A percentile compares a stretch with the other conserved stretches of the same genome.
Conservation (phyloP, 2,113 vertebrate species). For the Cryptomyrus ogoouensis region DNA sequence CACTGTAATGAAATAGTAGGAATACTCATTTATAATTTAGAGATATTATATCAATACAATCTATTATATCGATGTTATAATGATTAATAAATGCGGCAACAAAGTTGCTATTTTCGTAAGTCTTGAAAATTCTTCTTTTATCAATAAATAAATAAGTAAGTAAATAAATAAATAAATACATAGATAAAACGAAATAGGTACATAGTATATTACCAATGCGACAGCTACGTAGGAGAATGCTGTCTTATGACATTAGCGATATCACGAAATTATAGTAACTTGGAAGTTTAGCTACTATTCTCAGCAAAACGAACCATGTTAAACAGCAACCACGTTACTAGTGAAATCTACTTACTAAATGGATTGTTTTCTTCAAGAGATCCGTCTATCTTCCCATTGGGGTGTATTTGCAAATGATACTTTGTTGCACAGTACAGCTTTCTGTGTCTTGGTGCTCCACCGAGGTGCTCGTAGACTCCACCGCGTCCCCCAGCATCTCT, state of each 20-base stretch:
- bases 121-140: neutral
- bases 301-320: neutral
- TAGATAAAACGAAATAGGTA: neutral
- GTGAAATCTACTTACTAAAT: constrained; percentile 73
- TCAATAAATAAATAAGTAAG: neutral
- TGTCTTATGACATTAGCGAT: neutral
- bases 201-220: neutral
- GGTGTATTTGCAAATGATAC: constrained; percentile 88
- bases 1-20: neutral
- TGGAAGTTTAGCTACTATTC: neutral
- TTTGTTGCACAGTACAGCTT: constrained; percentile 96
- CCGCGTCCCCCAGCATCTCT: constrained; percentile 89
- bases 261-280: neutral
- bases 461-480: constrained; percentile 93
- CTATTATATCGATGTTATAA: neutral
- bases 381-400: constrained; percentile 83
- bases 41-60: constrained; percentile 2
- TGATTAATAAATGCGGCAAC: neutral
- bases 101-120: neutral
- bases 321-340: neutral
- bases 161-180: neutral
- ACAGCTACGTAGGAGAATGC: neutral
- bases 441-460: constrained; percentile 85
- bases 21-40: constrained; percentile 11
- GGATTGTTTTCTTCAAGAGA: constrained; percentile 83